Evolutionary conservation across 2,888 invertebrate genomes (phyloP).

Genomic region (Meiosimyza platycephala): DNA sequence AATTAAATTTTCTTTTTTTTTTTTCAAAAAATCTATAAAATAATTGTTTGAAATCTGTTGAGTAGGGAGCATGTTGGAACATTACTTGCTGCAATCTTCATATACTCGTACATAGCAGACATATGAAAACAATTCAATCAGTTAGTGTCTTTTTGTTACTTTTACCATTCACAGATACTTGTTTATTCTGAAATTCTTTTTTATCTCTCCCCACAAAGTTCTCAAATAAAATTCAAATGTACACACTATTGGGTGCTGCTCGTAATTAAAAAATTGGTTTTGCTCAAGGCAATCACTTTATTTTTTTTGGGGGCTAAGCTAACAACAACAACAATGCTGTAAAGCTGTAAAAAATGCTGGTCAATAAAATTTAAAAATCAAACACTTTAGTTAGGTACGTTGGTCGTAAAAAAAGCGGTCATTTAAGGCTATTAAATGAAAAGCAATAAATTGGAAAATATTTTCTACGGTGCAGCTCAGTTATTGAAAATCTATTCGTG

Average conservation of each 20-base stretch:
- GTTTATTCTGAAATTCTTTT: too few relatives aligned
- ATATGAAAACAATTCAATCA: constrained; percentile 33
- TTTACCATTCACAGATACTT: constrained; percentile 6
- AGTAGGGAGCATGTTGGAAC: too few relatives aligned
- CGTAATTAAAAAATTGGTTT: constrained; percentile 21
- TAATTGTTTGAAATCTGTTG: too few relatives aligned
- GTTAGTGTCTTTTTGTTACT: constrained; percentile 13
- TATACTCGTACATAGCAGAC: constrained; percentile 8
- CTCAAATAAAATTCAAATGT: too few relatives aligned
- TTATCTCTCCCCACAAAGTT: too few relatives aligned
- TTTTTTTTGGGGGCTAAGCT: background rate
- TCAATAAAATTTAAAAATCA: constrained; percentile 11
- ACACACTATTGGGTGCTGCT: background rate
- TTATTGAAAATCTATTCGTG: too few relatives aligned
- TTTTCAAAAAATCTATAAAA: too few relatives aligned
- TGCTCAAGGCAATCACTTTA: constrained; percentile 6
- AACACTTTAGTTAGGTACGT: background rate
- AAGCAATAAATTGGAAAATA: too few relatives aligned
- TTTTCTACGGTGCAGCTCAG: too few relatives aligned
- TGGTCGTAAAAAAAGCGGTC: background rate
- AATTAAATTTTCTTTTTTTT: too few relatives aligned
- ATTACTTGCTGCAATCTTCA: too few relatives aligned
- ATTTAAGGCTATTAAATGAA: background rate
- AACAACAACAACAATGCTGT: background rate
- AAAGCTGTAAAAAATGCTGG: constrained; percentile 20